Base-by-base conservation (phyloP, 2,113 vertebrate genomes). In the Pagrus major region DNA sequence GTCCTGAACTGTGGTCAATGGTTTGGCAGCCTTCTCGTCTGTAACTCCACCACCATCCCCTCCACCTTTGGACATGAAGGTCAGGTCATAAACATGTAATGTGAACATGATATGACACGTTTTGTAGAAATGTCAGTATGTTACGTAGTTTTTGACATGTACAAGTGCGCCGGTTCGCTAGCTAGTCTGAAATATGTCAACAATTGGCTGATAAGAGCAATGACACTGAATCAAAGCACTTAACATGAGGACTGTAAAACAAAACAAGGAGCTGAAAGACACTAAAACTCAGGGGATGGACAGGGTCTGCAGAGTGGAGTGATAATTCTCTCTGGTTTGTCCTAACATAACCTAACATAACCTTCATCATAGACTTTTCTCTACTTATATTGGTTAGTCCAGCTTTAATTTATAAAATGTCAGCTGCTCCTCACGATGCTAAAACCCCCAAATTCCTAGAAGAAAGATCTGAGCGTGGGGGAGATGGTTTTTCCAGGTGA, bases 331-430 rank as follows among this genome's bases (percentile, higher is more conserved):
- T 25, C 47, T 52, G 65, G 8, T 35, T 37, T 8, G 4, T 39
- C 47, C 4, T 10, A 31, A 23, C 4, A n/a, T 4, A 25, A 60
- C 1, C 1, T 0, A n/a, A 4, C n/a, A n/a, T n/a, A n/a, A n/a
- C n/a, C n/a, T n/a, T n/a, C n/a, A n/a, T 10, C 35, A 3, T 39
- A 1, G 6, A 9, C 7, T 35, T 35, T 35, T 35, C 9, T 35
- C 9, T 49, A 35, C 1, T 23, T 6, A 49, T 11, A 71, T 29
- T 37, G 21, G 59, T 23, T 5, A 25, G 31, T 47, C 42, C 31
- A 14, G 70, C 14, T 21, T 54, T 77, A n/a, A 25, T n/a, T 51
- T 71, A 6, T 52, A 20, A 61, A 54, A 61, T 54, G 25, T 6
- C 16, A 63, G 18, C 6, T 33, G 23, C 33, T 55, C 7, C 5